A percentile compares a stretch with the other conserved stretches of the same genome.
These are phyloP conservation scores for Pterocles orientalis DNA, from an alignment of 2,113 vertebrate genomes.

Conservation along the genomic window DNA sequence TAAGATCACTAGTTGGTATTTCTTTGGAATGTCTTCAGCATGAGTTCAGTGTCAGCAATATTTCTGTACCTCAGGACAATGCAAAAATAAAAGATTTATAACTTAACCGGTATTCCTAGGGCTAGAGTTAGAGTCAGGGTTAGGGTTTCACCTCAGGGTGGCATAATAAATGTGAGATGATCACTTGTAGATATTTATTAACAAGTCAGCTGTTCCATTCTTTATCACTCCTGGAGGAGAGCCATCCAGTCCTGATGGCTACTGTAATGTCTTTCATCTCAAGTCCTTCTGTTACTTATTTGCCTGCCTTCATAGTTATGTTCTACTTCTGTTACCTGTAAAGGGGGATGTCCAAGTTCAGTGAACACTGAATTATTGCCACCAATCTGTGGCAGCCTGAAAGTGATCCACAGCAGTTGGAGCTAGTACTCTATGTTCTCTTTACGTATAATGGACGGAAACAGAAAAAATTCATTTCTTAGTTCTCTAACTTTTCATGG, in stretches of 20 bases:
- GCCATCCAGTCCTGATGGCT: neutral
- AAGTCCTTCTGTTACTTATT: neutral
- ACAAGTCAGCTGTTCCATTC: constrained; percentile 24
- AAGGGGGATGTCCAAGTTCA: neutral
- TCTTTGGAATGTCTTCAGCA: neutral
- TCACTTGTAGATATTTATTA: constrained; percentile 11
- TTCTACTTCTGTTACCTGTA: neutral
- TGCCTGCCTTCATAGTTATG: neutral
- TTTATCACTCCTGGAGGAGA: neutral
- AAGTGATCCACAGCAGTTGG: neutral
- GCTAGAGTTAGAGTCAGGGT: neutral
- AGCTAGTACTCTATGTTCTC: neutral
- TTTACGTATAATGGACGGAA: neutral
- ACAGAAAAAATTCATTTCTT: neutral
- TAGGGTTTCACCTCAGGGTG: neutral
- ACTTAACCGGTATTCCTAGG: neutral
- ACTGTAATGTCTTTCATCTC: neutral
- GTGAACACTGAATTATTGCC: neutral
- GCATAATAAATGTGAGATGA: constrained; percentile 1
- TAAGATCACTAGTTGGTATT: neutral
- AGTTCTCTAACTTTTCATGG: neutral
- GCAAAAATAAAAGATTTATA: constrained; percentile 2
- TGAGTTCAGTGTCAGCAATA: neutral
- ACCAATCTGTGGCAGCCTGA: neutral
- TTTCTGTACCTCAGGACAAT: neutral